phyloP scores from a whole-genome alignment of 2,888 invertebrate species.

The Pristionchus mayeri region DNA sequence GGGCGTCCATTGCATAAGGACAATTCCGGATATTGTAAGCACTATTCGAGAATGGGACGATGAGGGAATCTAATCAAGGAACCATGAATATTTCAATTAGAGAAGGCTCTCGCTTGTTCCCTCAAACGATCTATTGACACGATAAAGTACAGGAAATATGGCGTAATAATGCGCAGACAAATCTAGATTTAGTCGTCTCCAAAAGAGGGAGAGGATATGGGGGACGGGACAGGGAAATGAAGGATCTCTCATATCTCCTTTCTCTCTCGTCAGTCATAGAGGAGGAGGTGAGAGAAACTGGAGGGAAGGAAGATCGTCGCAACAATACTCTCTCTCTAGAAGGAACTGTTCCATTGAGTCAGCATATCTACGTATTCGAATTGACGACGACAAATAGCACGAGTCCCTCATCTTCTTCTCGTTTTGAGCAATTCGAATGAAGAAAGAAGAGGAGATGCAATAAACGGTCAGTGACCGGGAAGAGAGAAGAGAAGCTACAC shows the following conservation, averaged over 20 bases:
- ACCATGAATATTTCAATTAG: not conserved
- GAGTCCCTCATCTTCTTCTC: not conserved
- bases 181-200: not conserved
- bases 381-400: not conserved
- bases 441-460: not conserved
- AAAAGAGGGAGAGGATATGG: not conserved
- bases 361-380: too few relatives aligned
- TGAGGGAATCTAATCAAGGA: conserved; percentile 35
- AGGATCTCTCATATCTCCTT: not conserved
- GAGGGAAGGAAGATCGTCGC: too few relatives aligned
- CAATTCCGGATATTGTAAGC: conserved; percentile 9
- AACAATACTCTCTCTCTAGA: too few relatives aligned
- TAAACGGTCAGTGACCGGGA: not conserved
- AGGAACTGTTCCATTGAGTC: conserved; percentile 25
- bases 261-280: not conserved
- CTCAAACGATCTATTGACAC: not conserved
- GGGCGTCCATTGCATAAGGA: not conserved
- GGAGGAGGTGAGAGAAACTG: too few relatives aligned
- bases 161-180: not conserved
- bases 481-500: not conserved
- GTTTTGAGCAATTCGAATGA: not conserved
- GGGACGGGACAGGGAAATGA: not conserved
- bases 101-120: not conserved
- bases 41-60: not conserved
- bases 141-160: conserved; percentile 38